Percentiles rank a stretch among this genome's conserved stretches.
phyloP scores from a whole-genome alignment of 2,797 vertebrate genomes.

The Cirrhinus mrigala region DNA sequence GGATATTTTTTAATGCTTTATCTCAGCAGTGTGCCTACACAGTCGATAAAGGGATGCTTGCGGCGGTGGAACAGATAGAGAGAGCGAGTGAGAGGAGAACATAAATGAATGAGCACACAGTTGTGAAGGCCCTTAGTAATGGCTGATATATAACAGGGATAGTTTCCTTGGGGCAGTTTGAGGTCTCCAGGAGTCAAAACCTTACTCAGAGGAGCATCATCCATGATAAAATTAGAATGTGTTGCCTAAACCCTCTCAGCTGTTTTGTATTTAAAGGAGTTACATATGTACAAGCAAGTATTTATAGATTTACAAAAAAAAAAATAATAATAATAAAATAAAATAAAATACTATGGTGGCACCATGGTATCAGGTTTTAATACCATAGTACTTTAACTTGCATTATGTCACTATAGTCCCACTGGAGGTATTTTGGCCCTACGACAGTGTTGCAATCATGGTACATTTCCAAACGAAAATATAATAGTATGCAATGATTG shows the following conservation, averaged over 20 bases:
- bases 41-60: conserved; percentile 41
- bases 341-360: not conserved
- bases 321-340: not conserved
- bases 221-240: conserved; percentile 7
- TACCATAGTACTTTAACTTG: not conserved
- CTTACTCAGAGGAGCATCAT: conserved; percentile 18
- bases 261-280: conserved; percentile 16
- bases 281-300: not conserved
- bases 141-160: conserved; percentile 35
- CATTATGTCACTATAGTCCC: not conserved
- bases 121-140: conserved; percentile 43
- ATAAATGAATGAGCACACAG: conserved; percentile 41
- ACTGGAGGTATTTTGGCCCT: not conserved
- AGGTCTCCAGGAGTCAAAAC: conserved; percentile 24
- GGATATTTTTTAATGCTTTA: conserved; percentile 49
- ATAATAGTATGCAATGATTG: not conserved
- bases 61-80: conserved; percentile 12
- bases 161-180: conserved; percentile 32
- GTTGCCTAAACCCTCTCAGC: not conserved
- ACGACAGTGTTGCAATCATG: not conserved
- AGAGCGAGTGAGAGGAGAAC: conserved; percentile 26
- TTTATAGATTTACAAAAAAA: not conserved
- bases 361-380: not conserved
- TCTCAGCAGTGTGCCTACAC: conserved; percentile 34
- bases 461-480: not conserved